phyloP scores from a whole-genome alignment of 1,140 invertebrate genomes.

The Frieseomelitta varia region DNA sequence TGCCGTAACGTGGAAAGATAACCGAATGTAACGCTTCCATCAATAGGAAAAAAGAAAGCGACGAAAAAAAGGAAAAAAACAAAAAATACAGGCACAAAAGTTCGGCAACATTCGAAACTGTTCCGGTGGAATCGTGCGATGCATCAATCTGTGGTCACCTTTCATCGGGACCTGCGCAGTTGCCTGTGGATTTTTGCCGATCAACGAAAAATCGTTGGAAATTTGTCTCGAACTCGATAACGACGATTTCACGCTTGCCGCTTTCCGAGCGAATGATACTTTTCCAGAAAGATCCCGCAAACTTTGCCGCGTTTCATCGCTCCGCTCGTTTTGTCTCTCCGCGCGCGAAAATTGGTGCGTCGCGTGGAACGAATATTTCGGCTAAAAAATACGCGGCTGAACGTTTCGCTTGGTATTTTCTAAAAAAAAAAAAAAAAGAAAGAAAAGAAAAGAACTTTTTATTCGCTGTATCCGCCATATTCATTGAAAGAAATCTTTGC shows the following conservation, averaged over 20 bases:
- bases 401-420: background rate
- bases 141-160: background rate
- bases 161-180: background rate
- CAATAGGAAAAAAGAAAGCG: background rate
- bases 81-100: background rate
- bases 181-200: conserved; percentile 1
- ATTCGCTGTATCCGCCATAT: background rate
- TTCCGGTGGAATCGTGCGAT: background rate
- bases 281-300: background rate
- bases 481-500: background rate
- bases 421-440: background rate
- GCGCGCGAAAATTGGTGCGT: background rate
- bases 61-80: background rate
- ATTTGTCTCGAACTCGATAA: background rate
- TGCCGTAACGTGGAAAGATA: background rate
- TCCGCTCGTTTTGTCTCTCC: background rate
- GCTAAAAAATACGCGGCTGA: background rate
- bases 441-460: background rate
- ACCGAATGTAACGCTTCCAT: conserved; percentile 11
- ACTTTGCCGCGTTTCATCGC: background rate
- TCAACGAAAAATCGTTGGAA: background rate
- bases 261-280: background rate
- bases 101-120: background rate
- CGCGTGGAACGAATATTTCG: background rate
- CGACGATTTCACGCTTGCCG: background rate